These are phyloP conservation scores for Agapornis canus DNA, from an alignment of 2,797 vertebrate species.

Conservation along the genomic window DNA sequence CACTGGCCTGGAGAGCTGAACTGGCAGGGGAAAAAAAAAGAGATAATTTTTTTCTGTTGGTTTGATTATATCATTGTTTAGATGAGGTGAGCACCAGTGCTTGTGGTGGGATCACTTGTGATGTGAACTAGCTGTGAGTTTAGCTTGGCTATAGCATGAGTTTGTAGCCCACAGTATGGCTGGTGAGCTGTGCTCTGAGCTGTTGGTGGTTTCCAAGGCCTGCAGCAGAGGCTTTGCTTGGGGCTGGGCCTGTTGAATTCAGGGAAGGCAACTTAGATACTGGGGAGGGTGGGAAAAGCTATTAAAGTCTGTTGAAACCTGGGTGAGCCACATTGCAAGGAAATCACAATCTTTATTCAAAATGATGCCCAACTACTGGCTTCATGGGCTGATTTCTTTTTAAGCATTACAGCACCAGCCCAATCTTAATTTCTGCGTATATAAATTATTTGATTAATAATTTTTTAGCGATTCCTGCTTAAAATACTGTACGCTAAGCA, in stretches of 20 bases:
- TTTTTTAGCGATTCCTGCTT: not conserved
- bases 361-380: not conserved
- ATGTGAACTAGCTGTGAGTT: not conserved
- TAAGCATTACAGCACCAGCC: not conserved
- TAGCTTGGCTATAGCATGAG: not conserved
- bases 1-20: not conserved
- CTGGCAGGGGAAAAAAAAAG: not conserved
- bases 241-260: not conserved
- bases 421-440: not conserved
- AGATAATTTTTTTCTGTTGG: not conserved
- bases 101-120: not conserved
- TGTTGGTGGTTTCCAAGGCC: not conserved
- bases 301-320: not conserved
- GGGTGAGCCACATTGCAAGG: not conserved
- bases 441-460: not conserved
- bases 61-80: not conserved
- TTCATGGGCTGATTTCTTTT: not conserved
- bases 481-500: not conserved
- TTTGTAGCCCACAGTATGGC: not conserved
- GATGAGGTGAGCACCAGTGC: not conserved
- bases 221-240: not conserved
- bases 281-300: not conserved
- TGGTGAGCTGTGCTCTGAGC: not conserved
- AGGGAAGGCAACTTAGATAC: not conserved
- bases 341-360: not conserved